Evolutionary conservation across 2,888 invertebrate genomes (phyloP).

Genomic region (Caenorhabditis sp.): DNA sequence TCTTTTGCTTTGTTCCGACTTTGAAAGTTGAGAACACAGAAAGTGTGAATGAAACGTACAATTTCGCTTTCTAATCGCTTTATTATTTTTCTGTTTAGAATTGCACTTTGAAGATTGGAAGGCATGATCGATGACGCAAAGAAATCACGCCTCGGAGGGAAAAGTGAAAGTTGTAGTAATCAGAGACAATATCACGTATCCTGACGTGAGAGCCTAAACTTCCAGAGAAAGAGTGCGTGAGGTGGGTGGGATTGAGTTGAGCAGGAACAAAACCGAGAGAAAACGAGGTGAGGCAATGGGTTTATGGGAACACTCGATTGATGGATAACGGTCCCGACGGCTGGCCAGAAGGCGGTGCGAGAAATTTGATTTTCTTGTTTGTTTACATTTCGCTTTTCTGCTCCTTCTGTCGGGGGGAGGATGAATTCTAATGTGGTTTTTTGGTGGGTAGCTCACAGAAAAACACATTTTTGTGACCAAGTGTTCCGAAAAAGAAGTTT

Average conservation of each 20-base stretch:
- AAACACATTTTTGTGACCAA: conserved; percentile 17
- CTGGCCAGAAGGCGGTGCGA: conserved; percentile 12
- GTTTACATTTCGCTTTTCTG: conserved; percentile 29
- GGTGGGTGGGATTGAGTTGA: conserved; percentile 7
- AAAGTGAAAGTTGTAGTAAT: conserved; percentile 40
- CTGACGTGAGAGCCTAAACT: conserved; percentile 44
- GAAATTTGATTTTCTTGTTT: conserved; percentile 51
- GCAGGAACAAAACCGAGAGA: conserved; percentile 6
- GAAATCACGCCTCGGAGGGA: conserved; percentile 10
- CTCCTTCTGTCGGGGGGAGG: neutral
- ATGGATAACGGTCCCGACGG: conserved; percentile 40
- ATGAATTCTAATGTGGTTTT: conserved; percentile 44
- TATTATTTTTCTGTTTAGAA: no score
- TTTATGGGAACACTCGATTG: conserved; percentile 50
- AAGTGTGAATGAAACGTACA: neutral
- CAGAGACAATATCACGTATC: conserved; percentile 47
- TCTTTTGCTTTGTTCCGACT: neutral
- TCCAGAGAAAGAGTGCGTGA: conserved; percentile 27
- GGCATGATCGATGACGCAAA: conserved; percentile 44
- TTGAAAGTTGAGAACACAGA: neutral
- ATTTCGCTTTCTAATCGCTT: no score
- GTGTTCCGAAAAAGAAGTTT: no score
- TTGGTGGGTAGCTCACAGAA: conserved; percentile 7
- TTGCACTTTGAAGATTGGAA: no score
- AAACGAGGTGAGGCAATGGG: conserved; percentile 23